Conservation (phyloP, 2,797 vertebrate species). For the Argentina silus region DNA sequence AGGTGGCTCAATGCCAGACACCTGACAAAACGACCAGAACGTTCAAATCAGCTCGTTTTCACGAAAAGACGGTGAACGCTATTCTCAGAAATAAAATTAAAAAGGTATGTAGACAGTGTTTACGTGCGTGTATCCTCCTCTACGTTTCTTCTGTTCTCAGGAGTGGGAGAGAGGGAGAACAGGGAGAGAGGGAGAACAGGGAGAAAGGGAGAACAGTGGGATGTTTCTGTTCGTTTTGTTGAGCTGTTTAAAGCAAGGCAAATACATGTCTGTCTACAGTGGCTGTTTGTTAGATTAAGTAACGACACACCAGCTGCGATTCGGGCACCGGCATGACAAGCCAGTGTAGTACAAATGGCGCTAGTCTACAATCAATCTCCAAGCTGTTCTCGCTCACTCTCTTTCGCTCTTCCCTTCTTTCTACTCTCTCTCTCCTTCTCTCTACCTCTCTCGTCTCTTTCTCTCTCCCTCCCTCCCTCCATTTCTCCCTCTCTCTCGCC, state of each 20-base stretch:
- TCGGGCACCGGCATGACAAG: constrained; percentile 55
- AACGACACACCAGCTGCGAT: constrained; percentile 37
- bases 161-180: not conserved
- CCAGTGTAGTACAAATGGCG: constrained; percentile 56
- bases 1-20: too few species aligned
- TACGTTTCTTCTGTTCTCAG: too few species aligned
- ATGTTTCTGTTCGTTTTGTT: too few species aligned
- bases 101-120: too few species aligned
- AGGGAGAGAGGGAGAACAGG: too few species aligned
- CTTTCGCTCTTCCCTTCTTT: not conserved
- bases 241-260: not conserved
- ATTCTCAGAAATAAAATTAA: too few species aligned
- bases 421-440: not conserved
- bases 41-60: too few species aligned
- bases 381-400: constrained; percentile 14
- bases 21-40: too few species aligned
- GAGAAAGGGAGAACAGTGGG: too few species aligned
- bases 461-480: constrained; percentile 13
- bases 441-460: constrained; percentile 20
- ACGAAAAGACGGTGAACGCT: too few species aligned
- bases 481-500: not conserved
- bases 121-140: too few species aligned
- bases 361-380: constrained; percentile 56
- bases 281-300: constrained; percentile 55
- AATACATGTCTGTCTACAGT: constrained; percentile 35